Percentiles rank a stretch among this genome's conserved stretches.
phyloP scores from a whole-genome alignment of 2,797 vertebrate genomes.

The Crypturellus tataupa region DNA sequence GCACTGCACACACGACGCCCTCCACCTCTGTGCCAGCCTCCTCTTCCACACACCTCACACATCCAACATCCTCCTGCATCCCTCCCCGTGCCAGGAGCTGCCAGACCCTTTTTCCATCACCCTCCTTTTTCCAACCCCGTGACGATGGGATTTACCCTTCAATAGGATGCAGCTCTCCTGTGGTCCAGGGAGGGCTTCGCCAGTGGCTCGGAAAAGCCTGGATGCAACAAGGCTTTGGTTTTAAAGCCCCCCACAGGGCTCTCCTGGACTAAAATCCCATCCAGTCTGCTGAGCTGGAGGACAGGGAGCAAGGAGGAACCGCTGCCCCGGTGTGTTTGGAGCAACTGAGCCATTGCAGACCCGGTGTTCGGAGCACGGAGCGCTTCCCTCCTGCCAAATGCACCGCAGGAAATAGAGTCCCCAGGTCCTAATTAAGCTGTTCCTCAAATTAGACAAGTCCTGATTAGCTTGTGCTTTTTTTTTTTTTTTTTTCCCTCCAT shows the following conservation, averaged over 20 bases:
- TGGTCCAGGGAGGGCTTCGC: not conserved
- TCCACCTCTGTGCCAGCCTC: not conserved
- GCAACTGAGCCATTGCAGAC: not conserved
- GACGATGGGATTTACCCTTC: too few species aligned
- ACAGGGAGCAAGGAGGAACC: not conserved
- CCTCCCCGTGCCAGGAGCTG: not conserved
- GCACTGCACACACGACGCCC: not conserved
- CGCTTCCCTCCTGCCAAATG: not conserved
- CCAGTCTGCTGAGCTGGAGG: rapidly evolving
- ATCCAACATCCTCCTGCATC: not conserved
- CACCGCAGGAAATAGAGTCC: not conserved
- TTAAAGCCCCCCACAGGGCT: rapidly evolving
- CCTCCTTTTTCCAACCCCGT: too few species aligned
- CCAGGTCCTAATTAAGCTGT: constrained; percentile 31
- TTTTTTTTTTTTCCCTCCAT: not conserved
- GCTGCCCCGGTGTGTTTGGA: not conserved
- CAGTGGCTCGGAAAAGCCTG: not conserved
- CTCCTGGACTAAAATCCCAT: rapidly evolving
- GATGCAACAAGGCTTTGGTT: not conserved
- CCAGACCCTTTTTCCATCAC: too few species aligned
- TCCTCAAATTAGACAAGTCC: not conserved
- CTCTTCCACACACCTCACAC: too few species aligned
- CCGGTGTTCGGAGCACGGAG: not conserved
- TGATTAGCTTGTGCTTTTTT: constrained; percentile 13
- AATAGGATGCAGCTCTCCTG: too few species aligned